Conservation (phyloP, 2,888 invertebrate genomes). For the Brachyptera risi region DNA sequence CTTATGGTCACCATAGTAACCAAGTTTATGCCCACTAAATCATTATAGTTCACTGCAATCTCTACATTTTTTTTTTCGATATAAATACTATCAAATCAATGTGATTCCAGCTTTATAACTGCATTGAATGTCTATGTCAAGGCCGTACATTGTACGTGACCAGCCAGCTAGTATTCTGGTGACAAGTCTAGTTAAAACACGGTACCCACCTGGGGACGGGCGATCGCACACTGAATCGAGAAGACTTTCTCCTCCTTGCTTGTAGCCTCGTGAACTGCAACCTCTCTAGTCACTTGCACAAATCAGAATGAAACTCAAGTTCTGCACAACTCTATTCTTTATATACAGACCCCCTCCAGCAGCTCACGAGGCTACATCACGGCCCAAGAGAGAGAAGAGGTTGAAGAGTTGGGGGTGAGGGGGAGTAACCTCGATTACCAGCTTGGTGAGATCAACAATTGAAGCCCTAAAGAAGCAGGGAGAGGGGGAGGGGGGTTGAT, state of each 20-base stretch:
- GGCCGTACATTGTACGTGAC: background rate
- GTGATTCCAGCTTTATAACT: no score
- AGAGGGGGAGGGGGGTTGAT: no score
- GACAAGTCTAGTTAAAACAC: background rate
- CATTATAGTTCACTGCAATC: no score
- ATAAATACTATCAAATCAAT: no score
- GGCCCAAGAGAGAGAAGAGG: background rate
- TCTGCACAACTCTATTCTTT: background rate
- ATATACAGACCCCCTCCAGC: background rate
- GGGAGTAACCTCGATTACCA: background rate
- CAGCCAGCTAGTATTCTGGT: background rate
- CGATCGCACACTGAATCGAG: background rate
- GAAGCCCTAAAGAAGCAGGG: no score
- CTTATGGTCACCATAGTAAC: no score
- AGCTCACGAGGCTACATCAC: background rate
- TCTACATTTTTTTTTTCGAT: no score
- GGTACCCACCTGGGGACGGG: background rate
- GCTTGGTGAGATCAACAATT: background rate
- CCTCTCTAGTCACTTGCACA: constrained; percentile 5
- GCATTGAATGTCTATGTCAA: constrained; percentile 1
- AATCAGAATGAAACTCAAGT: constrained; percentile 4
- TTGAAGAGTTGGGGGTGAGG: no score
- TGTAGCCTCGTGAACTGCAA: background rate
- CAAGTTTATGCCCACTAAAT: no score
- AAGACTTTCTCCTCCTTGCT: background rate